phyloP scores from a whole-genome alignment of 2,797 vertebrate species.

The Mus spretus region DNA sequence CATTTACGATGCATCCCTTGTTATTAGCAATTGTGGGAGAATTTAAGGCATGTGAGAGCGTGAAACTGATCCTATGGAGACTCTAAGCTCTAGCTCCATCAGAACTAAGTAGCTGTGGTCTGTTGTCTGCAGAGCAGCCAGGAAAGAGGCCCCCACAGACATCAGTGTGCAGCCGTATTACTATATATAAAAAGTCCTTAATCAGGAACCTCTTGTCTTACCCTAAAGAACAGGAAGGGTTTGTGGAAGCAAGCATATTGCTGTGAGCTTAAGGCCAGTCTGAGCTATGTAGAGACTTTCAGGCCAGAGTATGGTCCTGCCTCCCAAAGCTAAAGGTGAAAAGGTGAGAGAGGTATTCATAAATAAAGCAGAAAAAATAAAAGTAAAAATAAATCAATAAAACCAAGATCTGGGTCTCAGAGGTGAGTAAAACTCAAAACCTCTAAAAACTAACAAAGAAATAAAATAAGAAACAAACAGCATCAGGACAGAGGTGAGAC shows the following conservation, averaged over 20 bases:
- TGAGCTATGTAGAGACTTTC: not conserved
- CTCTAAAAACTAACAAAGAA: not conserved
- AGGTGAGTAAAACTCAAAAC: not conserved
- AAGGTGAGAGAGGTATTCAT: not conserved
- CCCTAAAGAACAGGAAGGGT: not conserved
- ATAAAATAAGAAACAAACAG: not conserved
- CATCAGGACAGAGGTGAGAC: not conserved
- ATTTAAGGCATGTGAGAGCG: fast-evolving
- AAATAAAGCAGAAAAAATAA: not conserved
- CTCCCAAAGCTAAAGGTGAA: not conserved
- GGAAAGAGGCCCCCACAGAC: too few relatives aligned
- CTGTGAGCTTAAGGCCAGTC: not conserved
- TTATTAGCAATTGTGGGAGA: not conserved
- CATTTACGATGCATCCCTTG: fast-evolving
- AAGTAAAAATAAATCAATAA: not conserved
- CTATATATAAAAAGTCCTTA: not conserved
- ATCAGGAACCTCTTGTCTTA: not conserved
- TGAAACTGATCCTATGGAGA: not conserved
- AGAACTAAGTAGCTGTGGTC: not conserved
- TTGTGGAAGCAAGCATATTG: not conserved
- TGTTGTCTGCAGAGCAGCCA: not conserved
- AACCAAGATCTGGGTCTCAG: not conserved
- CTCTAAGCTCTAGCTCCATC: not conserved
- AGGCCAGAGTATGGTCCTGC: not conserved
- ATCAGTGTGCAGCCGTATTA: not conserved